Evolutionary conservation across 2,797 vertebrate genomes (phyloP).

Genomic region (Oreochromis grahami): DNA sequence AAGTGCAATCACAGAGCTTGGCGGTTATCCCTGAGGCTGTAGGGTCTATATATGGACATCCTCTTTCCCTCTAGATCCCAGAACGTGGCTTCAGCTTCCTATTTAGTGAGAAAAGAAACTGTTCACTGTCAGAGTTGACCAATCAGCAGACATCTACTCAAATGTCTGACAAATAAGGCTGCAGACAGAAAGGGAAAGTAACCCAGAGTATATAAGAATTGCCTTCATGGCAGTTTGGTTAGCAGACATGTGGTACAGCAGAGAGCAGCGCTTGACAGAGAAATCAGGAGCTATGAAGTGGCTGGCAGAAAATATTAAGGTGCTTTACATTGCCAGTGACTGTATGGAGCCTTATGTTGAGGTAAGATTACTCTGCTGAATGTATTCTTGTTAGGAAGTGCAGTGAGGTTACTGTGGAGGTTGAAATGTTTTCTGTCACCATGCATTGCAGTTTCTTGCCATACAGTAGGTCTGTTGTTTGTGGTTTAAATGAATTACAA

Average conservation of each 20-base stretch:
- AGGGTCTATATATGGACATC: slow-evolving; percentile 55
- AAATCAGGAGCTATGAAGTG: slow-evolving; percentile 58
- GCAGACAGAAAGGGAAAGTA: slow-evolving; percentile 14
- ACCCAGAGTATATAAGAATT: neutral
- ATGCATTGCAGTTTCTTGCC: neutral
- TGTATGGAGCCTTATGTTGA: slow-evolving; percentile 85
- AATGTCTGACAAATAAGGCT: slow-evolving; percentile 22
- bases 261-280: neutral
- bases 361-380: slow-evolving; percentile 63
- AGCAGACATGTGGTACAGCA: neutral
- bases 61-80: neutral
- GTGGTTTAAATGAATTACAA: neutral
- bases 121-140: neutral
- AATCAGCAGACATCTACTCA: neutral
- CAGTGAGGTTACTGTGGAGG: neutral
- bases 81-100: neutral
- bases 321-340: slow-evolving; percentile 82
- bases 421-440: neutral
- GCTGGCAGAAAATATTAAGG: slow-evolving; percentile 71
- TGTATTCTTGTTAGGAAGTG: neutral
- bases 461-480: neutral
- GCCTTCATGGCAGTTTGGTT: neutral
- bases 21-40: neutral
- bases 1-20: neutral
- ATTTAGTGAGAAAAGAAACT: slow-evolving; percentile 53